These are phyloP conservation scores for Drosophila sordidapex DNA, from an alignment of 2,888 invertebrate genomes.

Conservation along the genomic window DNA sequence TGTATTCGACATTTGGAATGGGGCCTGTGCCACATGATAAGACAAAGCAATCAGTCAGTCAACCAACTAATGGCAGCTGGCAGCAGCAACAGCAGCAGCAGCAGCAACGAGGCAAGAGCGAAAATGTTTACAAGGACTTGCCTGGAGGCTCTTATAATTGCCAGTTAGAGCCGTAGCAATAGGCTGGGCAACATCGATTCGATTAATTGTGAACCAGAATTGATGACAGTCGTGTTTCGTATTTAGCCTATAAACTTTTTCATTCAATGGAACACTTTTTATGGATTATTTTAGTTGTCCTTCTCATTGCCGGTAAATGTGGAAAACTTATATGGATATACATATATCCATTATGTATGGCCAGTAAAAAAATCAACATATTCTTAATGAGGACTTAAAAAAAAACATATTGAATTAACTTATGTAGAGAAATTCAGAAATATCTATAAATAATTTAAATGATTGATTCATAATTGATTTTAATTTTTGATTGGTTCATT, in stretches of 20 bases:
- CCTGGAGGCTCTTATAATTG: slow-evolving; percentile 59
- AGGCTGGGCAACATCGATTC: slow-evolving; percentile 54
- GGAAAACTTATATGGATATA: background rate
- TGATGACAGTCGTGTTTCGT: slow-evolving; percentile 25
- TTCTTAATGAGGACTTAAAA: background rate
- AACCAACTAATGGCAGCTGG: slow-evolving; percentile 53
- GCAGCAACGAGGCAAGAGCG: slow-evolving; percentile 22
- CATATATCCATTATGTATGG: background rate
- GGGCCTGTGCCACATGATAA: slow-evolving; percentile 54
- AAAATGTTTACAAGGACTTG: slow-evolving; percentile 41
- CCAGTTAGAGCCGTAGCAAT: slow-evolving; percentile 13
- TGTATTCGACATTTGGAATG: slow-evolving; percentile 62
- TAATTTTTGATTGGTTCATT: background rate
- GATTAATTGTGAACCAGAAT: slow-evolving; percentile 35
- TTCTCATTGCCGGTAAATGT: background rate
- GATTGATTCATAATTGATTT: background rate
- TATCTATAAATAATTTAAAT: background rate
- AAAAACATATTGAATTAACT: background rate
- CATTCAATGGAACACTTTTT: background rate
- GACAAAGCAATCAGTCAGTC: slow-evolving; percentile 79
- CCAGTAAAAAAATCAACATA: background rate
- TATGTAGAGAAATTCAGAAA: background rate
- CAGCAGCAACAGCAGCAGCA: slow-evolving; percentile 28
- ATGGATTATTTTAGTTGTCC: background rate
- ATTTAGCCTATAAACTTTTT: slow-evolving; percentile 9